Evolutionary conservation across 2,113 vertebrate genomes (phyloP), one percentile per base, ranked within the genome.

Genomic region (Chamaetylas fuelleborni): DNA sequence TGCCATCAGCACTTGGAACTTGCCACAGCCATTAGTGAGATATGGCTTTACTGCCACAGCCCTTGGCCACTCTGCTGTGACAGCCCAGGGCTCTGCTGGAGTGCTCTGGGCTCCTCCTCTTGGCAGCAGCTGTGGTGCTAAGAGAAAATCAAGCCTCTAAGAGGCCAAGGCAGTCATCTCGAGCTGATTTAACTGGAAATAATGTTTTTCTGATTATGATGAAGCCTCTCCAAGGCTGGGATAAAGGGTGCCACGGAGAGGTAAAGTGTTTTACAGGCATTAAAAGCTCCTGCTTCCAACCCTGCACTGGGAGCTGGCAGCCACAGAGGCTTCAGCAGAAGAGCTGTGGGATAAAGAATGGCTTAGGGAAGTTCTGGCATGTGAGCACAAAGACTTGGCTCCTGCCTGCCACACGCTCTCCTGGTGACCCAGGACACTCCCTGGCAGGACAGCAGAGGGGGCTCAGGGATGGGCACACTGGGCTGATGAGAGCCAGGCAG

Each of bases 1-100:
- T 67, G 94, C 90, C 78, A 45, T 92, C 93, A 76, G 66, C 87
- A 79, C 88, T 82, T 88, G 91, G 94, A 94, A 90, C 62, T 57
- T 38, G 93, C 81, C 77, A 56, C 0, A 19, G 94, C 78, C 93
- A 92, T 95, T 82, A 96, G 78, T 7, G 57, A 87, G 93, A 76
- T 16, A 65, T 57, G 4, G 47, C 81, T 76, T 61, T 28, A 28
- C 53, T 72, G 89, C 73, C 91, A 48, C 61, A 48, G 89, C 60
- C 92, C 23, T 40, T 8, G 23, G 92, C 45, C 56, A 20, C n/a
- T 36, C 62, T 0, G 12, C 25, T 25, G 22, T 40, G 69, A 92
- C 72, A 47, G 5, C 79, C 38, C 79, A 29, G 8, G 3, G 66
- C 80, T 45, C 73, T 57, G 85, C 54, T 50, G 10, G 16, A 43